These are phyloP conservation scores for Suncus etruscus DNA, from an alignment of 2,113 vertebrate species.

Conservation along the genomic window DNA sequence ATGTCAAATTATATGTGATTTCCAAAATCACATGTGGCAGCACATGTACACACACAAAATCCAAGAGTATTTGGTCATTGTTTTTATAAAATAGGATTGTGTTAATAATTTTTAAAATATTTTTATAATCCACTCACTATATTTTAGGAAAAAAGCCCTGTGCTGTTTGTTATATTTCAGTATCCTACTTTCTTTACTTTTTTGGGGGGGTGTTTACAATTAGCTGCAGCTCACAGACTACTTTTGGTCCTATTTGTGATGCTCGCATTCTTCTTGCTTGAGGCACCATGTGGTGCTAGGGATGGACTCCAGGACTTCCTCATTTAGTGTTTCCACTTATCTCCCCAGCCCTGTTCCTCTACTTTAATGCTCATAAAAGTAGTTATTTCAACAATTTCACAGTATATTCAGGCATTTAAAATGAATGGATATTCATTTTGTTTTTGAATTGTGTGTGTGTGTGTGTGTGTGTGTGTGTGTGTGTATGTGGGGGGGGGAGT, in stretches of 20 bases:
- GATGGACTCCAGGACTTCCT: no score
- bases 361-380: not conserved
- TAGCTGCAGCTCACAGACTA: no score
- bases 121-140: not conserved
- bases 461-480: no score
- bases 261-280: no score
- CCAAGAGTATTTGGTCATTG: not conserved
- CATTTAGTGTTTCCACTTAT: no score
- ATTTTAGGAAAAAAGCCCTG: not conserved
- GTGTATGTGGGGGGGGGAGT: no score
- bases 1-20: conserved; percentile 21
- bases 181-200: no score
- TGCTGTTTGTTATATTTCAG: not conserved
- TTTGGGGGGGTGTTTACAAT: no score
- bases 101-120: not conserved
- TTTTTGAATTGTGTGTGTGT: no score
- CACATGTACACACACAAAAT: not conserved
- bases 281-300: no score
- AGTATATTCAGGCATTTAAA: not conserved
- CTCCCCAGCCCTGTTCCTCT: conserved; percentile 4
- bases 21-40: not conserved
- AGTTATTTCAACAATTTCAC: not conserved
- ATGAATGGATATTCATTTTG: not conserved
- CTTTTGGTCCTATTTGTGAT: no score
- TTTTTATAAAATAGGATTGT: conserved; percentile 16